Percentiles rank a stretch among this genome's conserved stretches.
Evolutionary conservation across 2,888 invertebrate genomes (phyloP).

Genomic region (Thereva nobilitata): DNA sequence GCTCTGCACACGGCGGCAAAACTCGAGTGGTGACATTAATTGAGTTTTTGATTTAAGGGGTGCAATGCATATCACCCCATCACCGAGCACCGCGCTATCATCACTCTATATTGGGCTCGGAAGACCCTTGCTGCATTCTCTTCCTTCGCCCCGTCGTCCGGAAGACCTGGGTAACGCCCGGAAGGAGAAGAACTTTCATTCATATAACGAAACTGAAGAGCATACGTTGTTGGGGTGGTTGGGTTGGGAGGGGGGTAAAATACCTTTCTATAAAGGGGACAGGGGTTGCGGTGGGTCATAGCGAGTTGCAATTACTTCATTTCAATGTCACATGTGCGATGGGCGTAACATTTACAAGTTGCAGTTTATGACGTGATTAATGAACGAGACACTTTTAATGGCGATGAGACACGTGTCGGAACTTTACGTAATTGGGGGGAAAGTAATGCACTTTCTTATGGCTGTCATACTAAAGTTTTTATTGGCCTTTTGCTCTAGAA

Average conservation of each 20-base stretch:
- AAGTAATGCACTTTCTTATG: too few relatives aligned
- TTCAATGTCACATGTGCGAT: conserved; percentile 25
- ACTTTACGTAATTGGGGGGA: background rate
- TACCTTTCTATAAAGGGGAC: background rate
- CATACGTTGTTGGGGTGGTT: background rate
- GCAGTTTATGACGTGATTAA: conserved; percentile 21
- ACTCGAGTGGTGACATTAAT: conserved; percentile 41
- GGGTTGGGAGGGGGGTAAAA: background rate
- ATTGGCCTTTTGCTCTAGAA: too few relatives aligned
- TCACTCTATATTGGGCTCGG: conserved; percentile 9
- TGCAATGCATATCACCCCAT: conserved; percentile 8
- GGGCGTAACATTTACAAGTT: conserved; percentile 4
- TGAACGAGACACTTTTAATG: background rate
- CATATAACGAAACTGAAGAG: background rate
- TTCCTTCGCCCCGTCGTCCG: background rate
- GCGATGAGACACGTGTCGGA: conserved; percentile 23
- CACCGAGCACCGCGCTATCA: conserved; percentile 5
- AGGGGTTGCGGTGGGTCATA: too few relatives aligned
- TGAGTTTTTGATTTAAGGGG: conserved; percentile 40
- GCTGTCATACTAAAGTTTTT: too few relatives aligned
- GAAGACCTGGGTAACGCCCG: background rate
- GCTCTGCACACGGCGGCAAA: conserved; percentile 16
- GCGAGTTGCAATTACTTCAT: conserved; percentile 13
- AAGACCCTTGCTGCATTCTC: background rate
- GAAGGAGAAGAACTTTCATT: background rate